Evolutionary conservation across 2,797 vertebrate species (phyloP).

Genomic region (Calcarius lapponicus): DNA sequence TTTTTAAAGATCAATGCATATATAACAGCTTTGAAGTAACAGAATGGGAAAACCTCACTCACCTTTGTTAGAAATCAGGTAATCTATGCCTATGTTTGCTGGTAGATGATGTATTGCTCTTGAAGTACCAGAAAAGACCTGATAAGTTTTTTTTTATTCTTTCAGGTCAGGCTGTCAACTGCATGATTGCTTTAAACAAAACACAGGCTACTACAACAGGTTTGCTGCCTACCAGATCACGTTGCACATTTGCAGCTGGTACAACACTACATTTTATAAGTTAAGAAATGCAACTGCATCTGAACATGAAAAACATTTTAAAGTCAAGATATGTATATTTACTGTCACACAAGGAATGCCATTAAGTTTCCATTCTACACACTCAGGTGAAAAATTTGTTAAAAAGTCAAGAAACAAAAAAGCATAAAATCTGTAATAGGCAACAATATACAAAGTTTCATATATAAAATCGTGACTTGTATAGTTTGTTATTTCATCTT

Average conservation of each 20-base stretch:
- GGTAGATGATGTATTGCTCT: not conserved
- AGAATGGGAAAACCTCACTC: constrained; percentile 56
- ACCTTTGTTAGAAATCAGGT: constrained; percentile 53
- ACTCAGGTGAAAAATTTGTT: constrained; percentile 22
- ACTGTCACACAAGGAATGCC: constrained; percentile 22
- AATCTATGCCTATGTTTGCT: not conserved
- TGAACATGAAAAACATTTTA: constrained; percentile 43
- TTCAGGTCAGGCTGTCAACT: constrained; percentile 27
- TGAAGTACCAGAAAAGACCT: not conserved
- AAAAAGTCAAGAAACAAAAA: constrained; percentile 47
- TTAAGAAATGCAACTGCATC: constrained; percentile 18
- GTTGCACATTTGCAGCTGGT: constrained; percentile 35
- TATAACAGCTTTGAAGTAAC: not conserved
- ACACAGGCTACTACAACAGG: not conserved
- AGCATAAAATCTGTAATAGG: constrained; percentile 36
- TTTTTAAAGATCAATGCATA: not conserved
- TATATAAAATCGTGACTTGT: constrained; percentile 19
- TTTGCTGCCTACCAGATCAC: not conserved
- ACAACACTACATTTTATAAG: not conserved
- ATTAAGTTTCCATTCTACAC: constrained; percentile 35
- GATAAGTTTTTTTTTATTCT: not conserved
- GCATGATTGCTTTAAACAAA: not conserved
- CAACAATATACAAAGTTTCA: constrained; percentile 48
- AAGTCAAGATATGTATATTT: constrained; percentile 23
- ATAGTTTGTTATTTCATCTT: constrained; percentile 53